Evolutionary conservation across 2,113 vertebrate genomes (phyloP), one percentile per base, ranked within the genome.

Genomic region (Menura novaehollandiae): DNA sequence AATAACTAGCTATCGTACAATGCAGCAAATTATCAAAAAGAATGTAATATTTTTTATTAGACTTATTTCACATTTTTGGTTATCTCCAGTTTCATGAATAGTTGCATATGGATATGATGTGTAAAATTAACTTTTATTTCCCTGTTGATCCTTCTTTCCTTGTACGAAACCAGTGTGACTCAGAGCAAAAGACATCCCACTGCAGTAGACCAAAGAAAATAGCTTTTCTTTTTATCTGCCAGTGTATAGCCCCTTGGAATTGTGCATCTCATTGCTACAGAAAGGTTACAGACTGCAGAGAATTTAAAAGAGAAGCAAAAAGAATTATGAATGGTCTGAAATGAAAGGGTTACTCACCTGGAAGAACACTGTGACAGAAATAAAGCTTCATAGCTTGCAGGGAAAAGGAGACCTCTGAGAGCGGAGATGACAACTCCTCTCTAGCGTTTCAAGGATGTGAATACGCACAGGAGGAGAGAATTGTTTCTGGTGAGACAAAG

Each of bases 1-100:
- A 97, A 79, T 91, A 88, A 82, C 81, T 94, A 79, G 78, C 62
- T 71, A 87, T 86, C 83, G 27, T 94, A 85, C 82, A 80, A 78
- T 76, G 49, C 80, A 94, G 64, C 69, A 88, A 80, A 91, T 75
- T 91, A 72, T 92, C 47, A 87, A 55, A 94, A 88, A 74, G 49
- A 53, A 23, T 81, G 77, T 80, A 55, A 44, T 78, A 87, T 64
- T 79, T 91, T 86, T 95, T 86, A 87, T 94, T 83, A 96, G 81
- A 77, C 43, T 72, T 84, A 89, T 23, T 95, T 85, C 72, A 62
- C 33, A 2, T 39, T 82, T 83, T 77, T 88, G 7, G 23, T 93
- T 89, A 78, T 63, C 69, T 91, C 12, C 9, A 32, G 26, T 81
- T 91, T 87, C 46, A 92, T 89, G 83, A 92, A 87, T n/a, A 95